phyloP scores from a whole-genome alignment of 2,113 vertebrate species.

The Actinemys pallida region DNA sequence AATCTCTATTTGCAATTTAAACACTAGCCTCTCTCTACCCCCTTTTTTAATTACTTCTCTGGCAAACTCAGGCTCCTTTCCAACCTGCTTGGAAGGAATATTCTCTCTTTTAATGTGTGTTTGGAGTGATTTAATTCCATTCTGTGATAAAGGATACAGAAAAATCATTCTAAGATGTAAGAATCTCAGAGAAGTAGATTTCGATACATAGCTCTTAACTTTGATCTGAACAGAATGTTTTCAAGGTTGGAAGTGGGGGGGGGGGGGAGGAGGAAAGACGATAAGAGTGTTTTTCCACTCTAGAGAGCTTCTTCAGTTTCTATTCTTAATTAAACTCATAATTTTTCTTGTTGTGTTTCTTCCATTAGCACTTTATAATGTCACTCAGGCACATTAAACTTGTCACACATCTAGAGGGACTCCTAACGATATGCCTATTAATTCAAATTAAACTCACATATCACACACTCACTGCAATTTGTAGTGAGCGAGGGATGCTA shows the following conservation, averaged over 20 bases:
- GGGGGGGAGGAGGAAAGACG: not conserved
- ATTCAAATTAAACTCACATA: conserved; percentile 35
- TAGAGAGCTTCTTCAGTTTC: conserved; percentile 27
- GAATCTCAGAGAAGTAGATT: not conserved
- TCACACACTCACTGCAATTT: not conserved
- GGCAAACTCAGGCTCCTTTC: conserved; percentile 22
- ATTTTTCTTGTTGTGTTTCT: conserved; percentile 39
- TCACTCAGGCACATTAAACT: conserved; percentile 39
- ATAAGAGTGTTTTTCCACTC: not conserved
- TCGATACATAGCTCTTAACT: conserved; percentile 9
- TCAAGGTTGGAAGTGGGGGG: conserved; percentile 5
- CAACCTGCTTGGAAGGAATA: not conserved
- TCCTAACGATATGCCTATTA: conserved; percentile 13
- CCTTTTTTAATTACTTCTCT: conserved; percentile 32
- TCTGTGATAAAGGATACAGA: not conserved
- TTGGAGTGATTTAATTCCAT: conserved; percentile 49
- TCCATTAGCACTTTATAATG: conserved; percentile 21
- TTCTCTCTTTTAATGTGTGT: not conserved
- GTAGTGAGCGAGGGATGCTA: not conserved
- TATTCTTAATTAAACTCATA: conserved; percentile 53
- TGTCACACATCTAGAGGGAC: not conserved
- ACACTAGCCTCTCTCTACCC: not conserved
- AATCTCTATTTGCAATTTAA: conserved; percentile 56
- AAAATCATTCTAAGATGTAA: not conserved
- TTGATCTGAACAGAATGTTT: conserved; percentile 24